Conservation (phyloP, 2,888 invertebrate species). For the Eilema griseolum region DNA sequence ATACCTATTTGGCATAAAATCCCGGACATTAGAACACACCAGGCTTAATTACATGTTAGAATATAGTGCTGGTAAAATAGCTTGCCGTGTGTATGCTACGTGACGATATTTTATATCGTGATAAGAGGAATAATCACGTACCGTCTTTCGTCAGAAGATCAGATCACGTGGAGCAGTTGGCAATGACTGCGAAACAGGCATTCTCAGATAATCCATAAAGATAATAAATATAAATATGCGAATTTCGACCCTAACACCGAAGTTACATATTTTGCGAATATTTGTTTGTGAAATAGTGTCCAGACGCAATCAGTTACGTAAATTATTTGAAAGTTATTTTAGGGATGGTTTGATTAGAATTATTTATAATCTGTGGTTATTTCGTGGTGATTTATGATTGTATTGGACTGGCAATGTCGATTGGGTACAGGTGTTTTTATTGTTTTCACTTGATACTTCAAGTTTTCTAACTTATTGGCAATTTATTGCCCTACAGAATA, state of each 20-base stretch:
- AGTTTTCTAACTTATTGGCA: too few species aligned
- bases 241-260: constrained; percentile 1
- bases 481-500: too few species aligned
- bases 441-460: too few species aligned
- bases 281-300: background rate
- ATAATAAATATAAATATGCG: constrained; percentile 2
- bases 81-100: constrained; percentile 23
- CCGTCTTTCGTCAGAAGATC: constrained; percentile 18
- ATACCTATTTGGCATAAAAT: constrained; percentile 45
- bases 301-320: constrained; percentile 3
- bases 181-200: constrained; percentile 18
- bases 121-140: constrained; percentile 20
- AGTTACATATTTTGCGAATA: background rate
- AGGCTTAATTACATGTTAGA: constrained; percentile 35
- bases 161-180: constrained; percentile 34
- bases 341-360: constrained; percentile 18
- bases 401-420: too few species aligned
- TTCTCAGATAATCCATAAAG: constrained; percentile 7
- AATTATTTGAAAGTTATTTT: constrained; percentile 21
- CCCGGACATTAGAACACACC: constrained; percentile 35
- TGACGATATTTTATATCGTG: constrained; percentile 45
- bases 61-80: constrained; percentile 41
- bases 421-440: too few species aligned
- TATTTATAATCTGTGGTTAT: constrained; percentile 17
- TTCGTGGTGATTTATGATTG: background rate